Conservation (phyloP, 2,113 vertebrate species). For the Tetraodon nigroviridis region DNA sequence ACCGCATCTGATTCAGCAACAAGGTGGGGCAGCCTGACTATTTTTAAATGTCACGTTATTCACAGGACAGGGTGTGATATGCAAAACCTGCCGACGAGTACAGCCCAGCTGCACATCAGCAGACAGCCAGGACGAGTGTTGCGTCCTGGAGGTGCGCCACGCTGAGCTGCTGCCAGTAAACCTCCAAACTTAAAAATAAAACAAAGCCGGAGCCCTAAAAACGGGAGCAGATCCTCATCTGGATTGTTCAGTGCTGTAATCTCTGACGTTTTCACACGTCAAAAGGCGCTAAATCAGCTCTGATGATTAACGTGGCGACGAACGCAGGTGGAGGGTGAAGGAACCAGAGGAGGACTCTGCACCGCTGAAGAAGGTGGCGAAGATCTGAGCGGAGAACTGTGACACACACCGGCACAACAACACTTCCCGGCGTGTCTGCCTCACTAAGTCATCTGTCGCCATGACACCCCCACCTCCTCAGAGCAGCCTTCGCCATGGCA, state of each 20-base stretch:
- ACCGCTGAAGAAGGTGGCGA: constrained; percentile 1
- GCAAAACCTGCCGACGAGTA: no score
- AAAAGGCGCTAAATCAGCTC: constrained; percentile 27
- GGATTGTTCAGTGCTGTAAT: no score
- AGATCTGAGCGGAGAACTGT: constrained; percentile 18
- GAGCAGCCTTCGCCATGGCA: constrained; percentile 29
- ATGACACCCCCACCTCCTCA: constrained; percentile 30
- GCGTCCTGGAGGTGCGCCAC: no score
- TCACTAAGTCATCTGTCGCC: constrained; percentile 49
- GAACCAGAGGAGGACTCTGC: constrained; percentile 23
- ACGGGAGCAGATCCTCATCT: constrained; percentile 4
- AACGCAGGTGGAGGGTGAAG: constrained; percentile 22
- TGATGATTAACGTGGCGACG: constrained; percentile 38
- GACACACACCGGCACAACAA: constrained; percentile 39
- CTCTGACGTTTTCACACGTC: neutral
- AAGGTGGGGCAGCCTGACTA: no score
- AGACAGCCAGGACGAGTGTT: no score
- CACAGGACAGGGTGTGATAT: no score
- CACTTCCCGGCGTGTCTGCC: constrained; percentile 44
- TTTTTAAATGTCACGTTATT: no score
- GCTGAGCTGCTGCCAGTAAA: no score
- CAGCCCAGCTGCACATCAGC: no score
- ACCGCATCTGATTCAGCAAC: no score
- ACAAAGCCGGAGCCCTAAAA: no score
- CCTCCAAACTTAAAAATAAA: no score